phyloP scores from a whole-genome alignment of 2,888 invertebrate genomes.

The Hecatera dysodea region DNA sequence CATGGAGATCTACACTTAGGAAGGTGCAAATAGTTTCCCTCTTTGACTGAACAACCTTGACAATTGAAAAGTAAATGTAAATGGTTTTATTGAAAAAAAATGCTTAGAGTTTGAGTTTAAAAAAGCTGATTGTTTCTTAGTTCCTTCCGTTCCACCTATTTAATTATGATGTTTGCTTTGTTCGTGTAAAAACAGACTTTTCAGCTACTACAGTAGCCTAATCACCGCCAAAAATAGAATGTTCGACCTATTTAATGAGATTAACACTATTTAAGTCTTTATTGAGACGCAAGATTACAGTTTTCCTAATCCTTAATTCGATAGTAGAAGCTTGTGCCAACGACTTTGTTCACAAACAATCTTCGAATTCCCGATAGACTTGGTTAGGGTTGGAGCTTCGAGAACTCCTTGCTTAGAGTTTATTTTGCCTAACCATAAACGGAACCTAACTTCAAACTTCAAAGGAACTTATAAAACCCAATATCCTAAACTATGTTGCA shows the following conservation, averaged over 20 bases:
- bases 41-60: too few relatives aligned
- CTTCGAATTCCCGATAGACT: background rate
- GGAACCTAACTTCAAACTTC: too few relatives aligned
- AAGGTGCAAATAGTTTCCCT: too few relatives aligned
- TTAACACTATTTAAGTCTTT: slow-evolving; percentile 36
- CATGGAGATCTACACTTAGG: too few relatives aligned
- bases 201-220: background rate
- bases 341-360: slow-evolving; percentile 31
- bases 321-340: slow-evolving; percentile 30
- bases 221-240: slow-evolving; percentile 44
- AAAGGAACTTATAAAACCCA: too few relatives aligned
- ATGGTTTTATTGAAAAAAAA: too few relatives aligned
- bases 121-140: background rate
- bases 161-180: background rate
- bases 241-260: slow-evolving; percentile 51
- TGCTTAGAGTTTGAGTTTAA: too few relatives aligned
- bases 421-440: background rate
- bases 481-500: too few relatives aligned
- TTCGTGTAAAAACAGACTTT: background rate
- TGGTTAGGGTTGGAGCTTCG: slow-evolving; percentile 15
- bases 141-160: background rate
- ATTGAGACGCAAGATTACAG: slow-evolving; percentile 36
- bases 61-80: too few relatives aligned
- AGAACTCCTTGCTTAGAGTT: background rate
- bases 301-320: slow-evolving; percentile 58